phyloP scores from a whole-genome alignment of 2,888 invertebrate species.

The Cecidostiba fungosa region DNA sequence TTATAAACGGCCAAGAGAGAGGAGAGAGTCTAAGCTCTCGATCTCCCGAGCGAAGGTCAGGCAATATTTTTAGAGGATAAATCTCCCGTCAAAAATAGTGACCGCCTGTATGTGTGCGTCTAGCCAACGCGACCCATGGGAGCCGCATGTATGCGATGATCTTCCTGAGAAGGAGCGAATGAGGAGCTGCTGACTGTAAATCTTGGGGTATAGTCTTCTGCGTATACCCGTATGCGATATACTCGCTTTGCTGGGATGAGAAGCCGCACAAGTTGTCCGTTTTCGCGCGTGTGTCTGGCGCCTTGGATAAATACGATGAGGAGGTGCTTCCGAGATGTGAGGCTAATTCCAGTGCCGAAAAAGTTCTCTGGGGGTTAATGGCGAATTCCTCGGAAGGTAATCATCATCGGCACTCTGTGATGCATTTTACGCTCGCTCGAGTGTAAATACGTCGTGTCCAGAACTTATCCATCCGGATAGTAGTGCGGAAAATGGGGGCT shows the following conservation, averaged over 20 bases:
- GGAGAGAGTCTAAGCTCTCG: conserved; percentile 23
- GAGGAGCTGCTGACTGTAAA: conserved; percentile 24
- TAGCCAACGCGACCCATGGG: neutral
- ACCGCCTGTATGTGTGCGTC: neutral
- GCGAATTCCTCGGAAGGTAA: neutral
- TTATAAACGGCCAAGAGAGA: conserved; percentile 11
- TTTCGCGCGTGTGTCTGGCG: neutral
- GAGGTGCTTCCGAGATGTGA: conserved; percentile 10
- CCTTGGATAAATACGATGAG: neutral
- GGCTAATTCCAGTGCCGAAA: conserved; percentile 17
- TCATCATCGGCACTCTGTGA: neutral
- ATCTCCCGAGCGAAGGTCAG: conserved; percentile 47
- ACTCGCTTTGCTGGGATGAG: neutral
- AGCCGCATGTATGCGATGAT: neutral
- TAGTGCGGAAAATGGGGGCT: too few species aligned
- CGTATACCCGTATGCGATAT: neutral
- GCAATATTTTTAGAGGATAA: conserved; percentile 57
- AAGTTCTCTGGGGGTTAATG: neutral
- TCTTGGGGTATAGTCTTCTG: neutral
- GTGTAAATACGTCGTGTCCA: neutral
- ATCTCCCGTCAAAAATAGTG: conserved; percentile 49
- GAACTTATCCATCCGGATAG: too few species aligned
- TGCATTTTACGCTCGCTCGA: neutral
- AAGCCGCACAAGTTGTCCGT: conserved; percentile 3
- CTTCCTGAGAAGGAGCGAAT: conserved; percentile 11